Base-by-base conservation (phyloP, 2,888 invertebrate species). In the Parochlus steinenii region DNA sequence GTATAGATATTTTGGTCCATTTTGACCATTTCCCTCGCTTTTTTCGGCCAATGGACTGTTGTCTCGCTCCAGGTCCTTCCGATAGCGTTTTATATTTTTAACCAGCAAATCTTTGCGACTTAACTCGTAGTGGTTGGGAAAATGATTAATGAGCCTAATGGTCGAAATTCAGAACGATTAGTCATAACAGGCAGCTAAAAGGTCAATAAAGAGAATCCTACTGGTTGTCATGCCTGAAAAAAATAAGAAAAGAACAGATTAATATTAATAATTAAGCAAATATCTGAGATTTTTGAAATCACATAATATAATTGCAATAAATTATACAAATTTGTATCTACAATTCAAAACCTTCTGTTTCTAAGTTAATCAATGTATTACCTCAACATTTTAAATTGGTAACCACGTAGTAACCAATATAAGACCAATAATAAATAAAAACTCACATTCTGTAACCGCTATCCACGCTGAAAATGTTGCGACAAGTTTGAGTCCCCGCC, bases 81-180 rank as follows among this genome's bases (percentile, higher is more conserved):
- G 67, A 54, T 93, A 95, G 18, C 92, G 63, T 55, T 92, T 92
- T 31, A 95, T 90, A 53, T 95, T 93, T 60, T 90, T 92, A 31
- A 95, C 90, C 44, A 98, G 65, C 37, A 95, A 64, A 64, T 98
- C 97, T 59, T 98, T 97, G 10, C 97, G 67, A 0, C 92, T 90
- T 35, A 95, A 62, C 55, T 95, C 93, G 50, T 89, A 86, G 54
- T 92, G 90, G 58, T 90, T 95, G 2, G 93, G 92, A 55, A 90
- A 95, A 56, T 95, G 93, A 61, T 92, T 93, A 43, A 93, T 87
- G 37, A 87, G 70, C 61, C 80, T 80, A 46, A 33, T 52, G 47
- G n/a, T n/a, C n/a, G n/a, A n/a, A n/a, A n/a, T n/a, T n/a, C n/a
- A n/a, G 10, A 19, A 6, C 17, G 12, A 10, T 27, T 15, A 11